Base-by-base conservation (phyloP, 2,888 invertebrate species). In the Coelopa pilipes region DNA sequence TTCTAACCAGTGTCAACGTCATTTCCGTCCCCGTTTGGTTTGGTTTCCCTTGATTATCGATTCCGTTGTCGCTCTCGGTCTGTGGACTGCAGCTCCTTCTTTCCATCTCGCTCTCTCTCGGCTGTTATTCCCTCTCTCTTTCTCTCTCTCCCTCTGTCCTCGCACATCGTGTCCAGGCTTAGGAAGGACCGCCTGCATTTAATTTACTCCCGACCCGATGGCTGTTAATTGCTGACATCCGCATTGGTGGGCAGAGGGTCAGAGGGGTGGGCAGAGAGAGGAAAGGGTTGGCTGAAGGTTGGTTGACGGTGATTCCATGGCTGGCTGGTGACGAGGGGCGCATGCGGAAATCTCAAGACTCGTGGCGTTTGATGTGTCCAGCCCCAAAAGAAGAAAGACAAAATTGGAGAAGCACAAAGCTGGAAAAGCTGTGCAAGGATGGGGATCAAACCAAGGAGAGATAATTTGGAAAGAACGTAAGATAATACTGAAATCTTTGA, bases 161-260 rank as follows among this genome's bases (percentile, higher is more conserved):
- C 34, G 34, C 34, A 34, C 34, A 34, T 34, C 34, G 34, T 34
- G 2, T 34, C 34, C 34, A 4, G 57, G 3, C 21, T 21, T 12
- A 59, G 57, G 17, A 21, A 19, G n/a, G 24, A 59, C 57, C 13
- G 57, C 17, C n/a, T 59, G 19, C 21, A 59, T 59, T 59, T 59
- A 59, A 59, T 59, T 59, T 59, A 59, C 21, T 24, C 24, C 21
- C 21, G 19, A 19, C 57, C 19, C 24, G 57, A 59, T 59, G 19
- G 21, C 24, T 59, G 57, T 21, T 59, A 59, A 59, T 59, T 59
- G 57, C 57, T 59, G 57, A 17, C 57, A 59, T 59, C 57, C 57
- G 57, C 21, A 21, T 19, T 59, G 21, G 57, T 59, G 19, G 21
- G 24, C 17, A 19, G 55, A 17, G 7, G 17, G 57, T 59, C 19